phyloP scores from a whole-genome alignment of 2,888 invertebrate genomes.

The Ennomos quercinarius region DNA sequence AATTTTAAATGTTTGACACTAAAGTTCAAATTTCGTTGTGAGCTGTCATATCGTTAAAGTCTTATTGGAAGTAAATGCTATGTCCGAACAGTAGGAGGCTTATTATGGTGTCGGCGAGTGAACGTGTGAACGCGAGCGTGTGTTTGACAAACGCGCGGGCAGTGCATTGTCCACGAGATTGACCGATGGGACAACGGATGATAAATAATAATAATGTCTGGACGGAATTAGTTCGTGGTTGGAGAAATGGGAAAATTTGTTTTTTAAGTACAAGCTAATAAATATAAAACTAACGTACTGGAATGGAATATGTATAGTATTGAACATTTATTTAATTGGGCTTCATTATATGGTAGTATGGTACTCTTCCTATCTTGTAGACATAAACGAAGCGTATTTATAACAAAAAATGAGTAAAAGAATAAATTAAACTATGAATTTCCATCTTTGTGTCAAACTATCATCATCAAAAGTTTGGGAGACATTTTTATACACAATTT shows the following conservation, averaged over 20 bases:
- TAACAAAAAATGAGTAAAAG: no score
- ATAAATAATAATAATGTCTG: constrained; percentile 48
- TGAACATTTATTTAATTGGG: no score
- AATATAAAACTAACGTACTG: no score
- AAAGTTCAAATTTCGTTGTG: constrained; percentile 25
- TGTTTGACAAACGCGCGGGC: constrained; percentile 52
- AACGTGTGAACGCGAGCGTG: constrained; percentile 59
- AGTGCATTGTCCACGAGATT: constrained; percentile 46
- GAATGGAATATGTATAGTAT: no score
- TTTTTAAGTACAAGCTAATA: not conserved
- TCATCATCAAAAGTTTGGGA: no score
- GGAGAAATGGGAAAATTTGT: constrained; percentile 21
- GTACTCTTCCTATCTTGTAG: no score
- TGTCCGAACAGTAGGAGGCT: constrained; percentile 56
- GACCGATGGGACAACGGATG: constrained; percentile 57
- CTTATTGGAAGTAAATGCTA: constrained; percentile 13
- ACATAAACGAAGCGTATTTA: no score
- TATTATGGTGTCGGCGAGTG: constrained; percentile 49
- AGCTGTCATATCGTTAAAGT: constrained; percentile 6
- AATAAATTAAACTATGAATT: no score
- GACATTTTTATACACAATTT: no score
- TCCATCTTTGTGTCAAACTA: no score
- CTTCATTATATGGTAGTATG: no score
- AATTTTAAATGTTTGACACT: fast-evolving
- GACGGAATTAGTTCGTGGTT: constrained; percentile 37